phyloP scores from a whole-genome alignment of 2,797 vertebrate species.

The Gymnothorax javanicus region DNA sequence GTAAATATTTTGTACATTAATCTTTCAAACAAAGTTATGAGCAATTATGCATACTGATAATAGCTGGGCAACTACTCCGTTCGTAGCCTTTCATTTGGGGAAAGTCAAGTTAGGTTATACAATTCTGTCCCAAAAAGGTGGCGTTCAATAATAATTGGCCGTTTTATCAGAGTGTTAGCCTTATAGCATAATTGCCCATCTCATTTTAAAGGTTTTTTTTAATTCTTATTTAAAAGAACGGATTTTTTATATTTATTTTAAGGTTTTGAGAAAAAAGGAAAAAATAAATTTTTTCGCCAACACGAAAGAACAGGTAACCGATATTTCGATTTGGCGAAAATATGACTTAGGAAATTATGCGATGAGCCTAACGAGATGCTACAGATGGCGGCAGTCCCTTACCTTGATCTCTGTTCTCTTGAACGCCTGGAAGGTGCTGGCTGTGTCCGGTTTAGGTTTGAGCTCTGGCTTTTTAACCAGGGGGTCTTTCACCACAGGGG shows the following conservation, averaged over 20 bases:
- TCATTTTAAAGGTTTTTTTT: too few species aligned
- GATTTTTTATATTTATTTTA: too few species aligned
- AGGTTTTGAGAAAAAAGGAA: too few species aligned
- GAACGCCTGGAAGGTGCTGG: conserved; percentile 91
- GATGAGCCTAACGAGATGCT: background rate
- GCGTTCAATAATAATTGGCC: background rate
- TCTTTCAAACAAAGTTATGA: background rate
- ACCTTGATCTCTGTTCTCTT: conserved; percentile 98
- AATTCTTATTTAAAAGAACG: too few species aligned
- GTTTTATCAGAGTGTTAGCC: too few species aligned
- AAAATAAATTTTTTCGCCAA: too few species aligned
- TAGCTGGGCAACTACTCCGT: background rate
- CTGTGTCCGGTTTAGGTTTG: conserved; percentile 86
- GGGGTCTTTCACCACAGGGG: conserved; percentile 89
- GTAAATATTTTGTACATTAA: background rate
- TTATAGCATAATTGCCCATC: too few species aligned
- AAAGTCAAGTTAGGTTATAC: background rate
- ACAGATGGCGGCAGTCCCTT: conserved; percentile 3
- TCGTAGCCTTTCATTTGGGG: background rate
- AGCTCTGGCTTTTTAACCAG: conserved; percentile 91
- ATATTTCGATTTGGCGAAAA: too few species aligned
- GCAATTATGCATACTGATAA: background rate
- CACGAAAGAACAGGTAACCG: too few species aligned
- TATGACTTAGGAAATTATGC: too few species aligned
- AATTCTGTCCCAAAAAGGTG: background rate